Evolutionary conservation across 2,113 vertebrate genomes (phyloP).

Genomic region (Nesospiza acunhae): DNA sequence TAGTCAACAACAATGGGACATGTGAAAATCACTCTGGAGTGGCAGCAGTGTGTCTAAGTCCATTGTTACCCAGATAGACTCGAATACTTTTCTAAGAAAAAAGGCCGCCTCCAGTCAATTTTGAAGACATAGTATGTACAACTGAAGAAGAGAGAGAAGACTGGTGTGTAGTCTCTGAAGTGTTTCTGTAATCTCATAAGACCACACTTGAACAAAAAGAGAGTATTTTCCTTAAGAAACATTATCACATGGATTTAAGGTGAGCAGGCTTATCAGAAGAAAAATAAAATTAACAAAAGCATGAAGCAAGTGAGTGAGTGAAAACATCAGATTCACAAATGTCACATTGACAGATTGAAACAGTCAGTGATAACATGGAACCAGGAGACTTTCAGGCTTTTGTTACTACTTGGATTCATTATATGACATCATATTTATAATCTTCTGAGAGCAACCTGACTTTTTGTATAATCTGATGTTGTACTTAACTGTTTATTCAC

Average conservation of each 20-base stretch:
- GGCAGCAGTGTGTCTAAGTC: background rate
- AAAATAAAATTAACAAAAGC: background rate
- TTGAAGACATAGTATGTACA: background rate
- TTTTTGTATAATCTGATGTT: background rate
- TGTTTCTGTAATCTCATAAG: background rate
- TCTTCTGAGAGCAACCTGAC: background rate
- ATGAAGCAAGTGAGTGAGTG: background rate
- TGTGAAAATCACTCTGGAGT: background rate
- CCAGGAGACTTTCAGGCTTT: background rate
- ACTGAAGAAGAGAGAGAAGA: background rate
- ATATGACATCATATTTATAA: background rate
- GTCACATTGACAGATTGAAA: background rate
- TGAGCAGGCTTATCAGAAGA: background rate
- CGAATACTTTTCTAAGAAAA: background rate
- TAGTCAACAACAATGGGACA: rapidly evolving
- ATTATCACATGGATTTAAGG: background rate
- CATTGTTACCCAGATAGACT: background rate
- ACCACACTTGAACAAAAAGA: background rate
- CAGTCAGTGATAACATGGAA: background rate
- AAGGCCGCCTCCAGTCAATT: background rate
- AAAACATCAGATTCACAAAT: background rate
- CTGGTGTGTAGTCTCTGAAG: background rate
- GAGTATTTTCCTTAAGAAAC: background rate
- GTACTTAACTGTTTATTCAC: background rate
- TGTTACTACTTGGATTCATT: background rate